Evolutionary conservation across 2,113 vertebrate genomes (phyloP).

Genomic region (Grammomys dolichurus): DNA sequence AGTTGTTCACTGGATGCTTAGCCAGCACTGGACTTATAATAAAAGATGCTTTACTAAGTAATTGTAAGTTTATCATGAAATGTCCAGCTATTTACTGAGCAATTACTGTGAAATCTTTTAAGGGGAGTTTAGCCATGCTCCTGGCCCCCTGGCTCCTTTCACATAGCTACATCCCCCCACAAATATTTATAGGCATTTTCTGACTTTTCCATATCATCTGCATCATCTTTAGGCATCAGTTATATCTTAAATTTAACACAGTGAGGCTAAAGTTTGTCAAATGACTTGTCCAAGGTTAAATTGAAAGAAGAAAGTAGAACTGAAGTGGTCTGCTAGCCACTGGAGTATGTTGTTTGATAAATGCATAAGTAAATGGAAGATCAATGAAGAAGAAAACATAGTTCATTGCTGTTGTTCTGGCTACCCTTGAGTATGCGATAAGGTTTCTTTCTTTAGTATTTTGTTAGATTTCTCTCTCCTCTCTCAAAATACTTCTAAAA

Average conservation of each 20-base stretch:
- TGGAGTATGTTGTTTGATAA: not conserved
- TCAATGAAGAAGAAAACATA: not conserved
- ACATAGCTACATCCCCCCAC: too few species aligned
- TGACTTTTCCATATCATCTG: not conserved
- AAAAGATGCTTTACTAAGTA: not conserved
- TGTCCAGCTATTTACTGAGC: not conserved
- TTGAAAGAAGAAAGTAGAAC: not conserved
- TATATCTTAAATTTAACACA: not conserved
- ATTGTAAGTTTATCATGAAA: not conserved
- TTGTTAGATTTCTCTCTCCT: not conserved
- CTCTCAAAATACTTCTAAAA: conserved; percentile 39
- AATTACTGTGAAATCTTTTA: not conserved
- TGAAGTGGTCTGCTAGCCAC: not conserved
- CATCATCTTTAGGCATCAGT: not conserved
- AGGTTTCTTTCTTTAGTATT: not conserved
- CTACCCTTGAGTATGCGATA: not conserved
- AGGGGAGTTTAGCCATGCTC: not conserved
- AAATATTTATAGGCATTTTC: not conserved
- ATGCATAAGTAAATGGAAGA: not conserved
- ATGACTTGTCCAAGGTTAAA: not conserved
- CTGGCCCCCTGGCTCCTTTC: too few species aligned
- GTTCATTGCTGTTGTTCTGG: not conserved
- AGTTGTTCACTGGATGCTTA: not conserved
- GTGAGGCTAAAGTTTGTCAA: not conserved
- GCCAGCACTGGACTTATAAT: not conserved